phyloP scores from a whole-genome alignment of 30 jellyfish, hydroid and myxozoan species.

The Sanderia malayensis region DNA sequence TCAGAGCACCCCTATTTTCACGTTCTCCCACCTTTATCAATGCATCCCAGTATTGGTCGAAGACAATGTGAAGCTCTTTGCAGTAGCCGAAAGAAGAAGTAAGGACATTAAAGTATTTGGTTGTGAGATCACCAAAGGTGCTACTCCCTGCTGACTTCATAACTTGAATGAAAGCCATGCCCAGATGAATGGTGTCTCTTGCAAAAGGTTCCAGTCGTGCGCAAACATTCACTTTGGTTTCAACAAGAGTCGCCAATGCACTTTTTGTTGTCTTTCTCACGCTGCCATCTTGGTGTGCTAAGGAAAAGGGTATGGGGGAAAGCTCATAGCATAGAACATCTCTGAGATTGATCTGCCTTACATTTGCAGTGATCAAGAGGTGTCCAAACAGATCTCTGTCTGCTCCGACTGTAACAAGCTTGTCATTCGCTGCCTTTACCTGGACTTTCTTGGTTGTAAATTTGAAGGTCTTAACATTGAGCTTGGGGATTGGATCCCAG shows the following conservation, averaged over 20 bases:
- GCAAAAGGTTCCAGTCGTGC: background rate
- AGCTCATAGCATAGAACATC: background rate
- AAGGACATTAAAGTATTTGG: slow-evolving; percentile 5
- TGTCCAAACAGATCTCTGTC: background rate
- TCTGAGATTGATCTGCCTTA: background rate
- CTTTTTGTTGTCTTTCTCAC: background rate
- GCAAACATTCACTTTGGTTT: background rate
- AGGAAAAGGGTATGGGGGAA: background rate
- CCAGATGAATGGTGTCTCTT: background rate
- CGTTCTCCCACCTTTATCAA: background rate
- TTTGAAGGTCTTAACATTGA: background rate
- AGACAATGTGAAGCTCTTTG: background rate
- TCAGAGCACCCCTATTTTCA: background rate
- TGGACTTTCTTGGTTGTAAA: background rate
- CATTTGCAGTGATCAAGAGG: background rate
- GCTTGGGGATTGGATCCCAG: background rate
- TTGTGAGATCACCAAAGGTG: slow-evolving; percentile 12
- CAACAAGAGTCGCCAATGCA: background rate
- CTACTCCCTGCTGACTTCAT: background rate
- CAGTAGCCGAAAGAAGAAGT: slow-evolving; percentile 1
- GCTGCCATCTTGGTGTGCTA: background rate
- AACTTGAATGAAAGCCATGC: background rate
- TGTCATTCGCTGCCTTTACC: background rate
- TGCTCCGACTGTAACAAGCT: background rate
- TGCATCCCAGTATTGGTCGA: background rate